A percentile compares a stretch with the other conserved stretches of the same genome.
Evolutionary conservation across 1,140 invertebrate species (phyloP).

Genomic region (Chymomyza costata): DNA sequence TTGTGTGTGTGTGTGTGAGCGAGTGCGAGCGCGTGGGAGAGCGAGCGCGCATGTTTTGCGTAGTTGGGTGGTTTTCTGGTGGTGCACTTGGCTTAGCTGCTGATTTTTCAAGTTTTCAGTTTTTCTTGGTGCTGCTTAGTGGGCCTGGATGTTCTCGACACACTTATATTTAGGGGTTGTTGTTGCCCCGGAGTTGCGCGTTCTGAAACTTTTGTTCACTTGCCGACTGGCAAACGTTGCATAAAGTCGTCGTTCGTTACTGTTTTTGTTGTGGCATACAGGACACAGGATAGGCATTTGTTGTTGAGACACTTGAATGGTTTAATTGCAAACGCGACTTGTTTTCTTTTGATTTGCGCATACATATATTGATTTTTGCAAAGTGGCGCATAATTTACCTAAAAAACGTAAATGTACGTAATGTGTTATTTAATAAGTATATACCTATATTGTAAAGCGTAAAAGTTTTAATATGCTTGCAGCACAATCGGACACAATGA

Average conservation of each 20-base stretch:
- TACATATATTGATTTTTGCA: constrained; percentile 36
- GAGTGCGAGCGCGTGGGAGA: constrained; percentile 5
- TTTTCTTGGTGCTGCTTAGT: constrained; percentile 5
- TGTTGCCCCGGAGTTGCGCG: constrained; percentile 66
- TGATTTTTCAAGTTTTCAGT: constrained; percentile 22
- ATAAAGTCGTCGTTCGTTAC: constrained; percentile 24
- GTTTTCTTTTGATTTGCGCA: constrained; percentile 5
- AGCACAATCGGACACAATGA: constrained; percentile 40
- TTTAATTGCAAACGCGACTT: constrained; percentile 37
- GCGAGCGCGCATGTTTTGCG: constrained; percentile 41
- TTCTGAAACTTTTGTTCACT: constrained; percentile 45
- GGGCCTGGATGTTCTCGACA: constrained; percentile 14
- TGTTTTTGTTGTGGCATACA: constrained; percentile 17
- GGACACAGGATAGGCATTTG: constrained; percentile 4
- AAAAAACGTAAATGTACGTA: constrained; percentile 1
- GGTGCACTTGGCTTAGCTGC: constrained; percentile 65
- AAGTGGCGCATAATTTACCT: not conserved
- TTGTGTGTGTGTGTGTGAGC: constrained; percentile 3
- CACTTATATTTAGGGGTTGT: constrained; percentile 52
- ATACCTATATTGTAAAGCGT: not conserved
- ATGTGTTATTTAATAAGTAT: not conserved
- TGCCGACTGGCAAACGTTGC: constrained; percentile 24
- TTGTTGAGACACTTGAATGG: constrained; percentile 14
- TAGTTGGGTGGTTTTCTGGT: constrained; percentile 49
- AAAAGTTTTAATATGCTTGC: not conserved